Evolutionary conservation across 2,797 vertebrate genomes (phyloP).

Genomic region (Emys orbicularis): DNA sequence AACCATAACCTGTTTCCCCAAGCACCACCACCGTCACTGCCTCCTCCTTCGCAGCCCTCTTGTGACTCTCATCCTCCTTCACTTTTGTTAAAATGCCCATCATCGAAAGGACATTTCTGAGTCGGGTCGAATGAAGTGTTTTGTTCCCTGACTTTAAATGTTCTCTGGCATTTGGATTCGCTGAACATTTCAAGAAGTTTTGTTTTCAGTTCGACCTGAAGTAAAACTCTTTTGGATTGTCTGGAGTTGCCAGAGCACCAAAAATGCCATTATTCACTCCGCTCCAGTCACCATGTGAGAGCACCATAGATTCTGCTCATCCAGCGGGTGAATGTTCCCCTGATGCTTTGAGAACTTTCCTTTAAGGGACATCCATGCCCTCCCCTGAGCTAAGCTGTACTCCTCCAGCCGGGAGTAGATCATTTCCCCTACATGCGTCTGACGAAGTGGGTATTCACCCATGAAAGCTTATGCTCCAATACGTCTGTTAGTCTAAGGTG

Average conservation of each 20-base stretch:
- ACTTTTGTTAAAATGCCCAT: not conserved
- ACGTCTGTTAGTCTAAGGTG: too few relatives aligned
- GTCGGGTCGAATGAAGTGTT: not conserved
- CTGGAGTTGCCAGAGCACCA: too few relatives aligned
- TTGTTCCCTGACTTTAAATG: not conserved
- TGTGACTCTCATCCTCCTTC: not conserved
- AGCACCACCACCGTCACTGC: not conserved
- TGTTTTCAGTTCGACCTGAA: not conserved
- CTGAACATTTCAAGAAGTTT: not conserved
- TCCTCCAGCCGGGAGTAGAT: constrained; percentile 12
- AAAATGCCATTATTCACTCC: too few relatives aligned
- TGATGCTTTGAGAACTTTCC: constrained; percentile 3
- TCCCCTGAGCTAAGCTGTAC: not conserved
- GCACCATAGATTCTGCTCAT: not conserved
- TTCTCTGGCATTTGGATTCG: not conserved
- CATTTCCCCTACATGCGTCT: too few relatives aligned
- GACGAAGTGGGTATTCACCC: too few relatives aligned
- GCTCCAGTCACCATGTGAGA: not conserved
- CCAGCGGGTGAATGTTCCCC: not conserved
- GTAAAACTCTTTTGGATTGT: too few relatives aligned
- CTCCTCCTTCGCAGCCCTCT: not conserved
- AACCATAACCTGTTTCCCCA: not conserved
- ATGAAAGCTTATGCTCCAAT: too few relatives aligned
- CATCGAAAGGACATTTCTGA: not conserved
- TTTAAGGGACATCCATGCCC: not conserved